Evolutionary conservation across 1,140 invertebrate genomes (phyloP).

Genomic region (Aphaenogaster ashmeadi): DNA sequence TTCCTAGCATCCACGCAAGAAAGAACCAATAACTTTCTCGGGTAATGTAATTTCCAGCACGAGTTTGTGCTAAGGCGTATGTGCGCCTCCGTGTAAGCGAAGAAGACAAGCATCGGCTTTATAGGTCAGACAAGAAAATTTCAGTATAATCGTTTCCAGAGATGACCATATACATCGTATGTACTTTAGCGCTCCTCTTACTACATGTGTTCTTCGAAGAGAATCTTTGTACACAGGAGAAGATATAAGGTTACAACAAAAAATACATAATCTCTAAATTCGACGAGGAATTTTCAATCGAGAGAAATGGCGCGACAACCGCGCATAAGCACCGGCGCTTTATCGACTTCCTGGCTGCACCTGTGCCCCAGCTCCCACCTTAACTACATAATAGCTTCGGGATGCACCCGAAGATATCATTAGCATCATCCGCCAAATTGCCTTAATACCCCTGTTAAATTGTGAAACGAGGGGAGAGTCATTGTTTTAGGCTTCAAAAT

Average conservation of each 20-base stretch:
- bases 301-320: neutral
- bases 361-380: constrained; percentile 52
- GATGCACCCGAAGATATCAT: constrained; percentile 19
- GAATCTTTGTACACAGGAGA: neutral
- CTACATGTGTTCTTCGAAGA: neutral
- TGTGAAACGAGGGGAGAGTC: neutral
- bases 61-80: neutral
- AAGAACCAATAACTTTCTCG: constrained; percentile 54
- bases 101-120: constrained; percentile 26
- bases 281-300: constrained; percentile 9
- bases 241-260: neutral
- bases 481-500: neutral
- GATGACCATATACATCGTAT: neutral
- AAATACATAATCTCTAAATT: neutral
- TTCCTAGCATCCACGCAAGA: constrained; percentile 7
- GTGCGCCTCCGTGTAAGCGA: constrained; percentile 14
- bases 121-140: constrained; percentile 50
- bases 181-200: neutral
- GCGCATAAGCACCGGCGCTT: constrained; percentile 3
- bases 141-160: constrained; percentile 29
- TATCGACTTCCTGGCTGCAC: constrained; percentile 74
- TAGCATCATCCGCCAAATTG: constrained; percentile 30
- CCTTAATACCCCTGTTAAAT: constrained; percentile 4
- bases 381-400: constrained; percentile 39
- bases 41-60: constrained; percentile 33